Evolutionary conservation across 2,888 invertebrate genomes (phyloP).

Genomic region (Aphidius colemani): DNA sequence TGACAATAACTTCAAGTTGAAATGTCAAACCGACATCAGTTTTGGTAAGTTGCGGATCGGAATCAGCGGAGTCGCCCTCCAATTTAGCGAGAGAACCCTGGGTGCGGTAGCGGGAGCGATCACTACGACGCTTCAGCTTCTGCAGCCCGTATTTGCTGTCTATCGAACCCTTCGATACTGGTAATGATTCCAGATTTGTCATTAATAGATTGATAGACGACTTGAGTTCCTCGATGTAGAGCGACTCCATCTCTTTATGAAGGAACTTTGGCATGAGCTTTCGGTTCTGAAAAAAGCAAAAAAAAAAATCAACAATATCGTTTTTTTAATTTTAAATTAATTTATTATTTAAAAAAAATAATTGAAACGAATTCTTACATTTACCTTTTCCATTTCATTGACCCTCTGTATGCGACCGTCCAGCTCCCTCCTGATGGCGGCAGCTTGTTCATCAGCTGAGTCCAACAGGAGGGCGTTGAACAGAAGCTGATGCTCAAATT

Average conservation of each 20-base stretch:
- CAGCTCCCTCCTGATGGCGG: slow-evolving; percentile 96
- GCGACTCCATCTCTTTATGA: slow-evolving; percentile 99
- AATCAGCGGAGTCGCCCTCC: slow-evolving; percentile 94
- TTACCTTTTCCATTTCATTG: slow-evolving; percentile 95
- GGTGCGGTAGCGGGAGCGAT: slow-evolving; percentile 66
- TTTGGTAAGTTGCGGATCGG: slow-evolving; percentile 94
- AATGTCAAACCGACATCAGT: slow-evolving; percentile 97
- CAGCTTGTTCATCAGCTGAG: slow-evolving; percentile 99
- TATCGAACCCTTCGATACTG: slow-evolving; percentile 96
- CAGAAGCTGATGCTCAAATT: slow-evolving; percentile 98
- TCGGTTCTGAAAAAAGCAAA: slow-evolving; percentile 75
- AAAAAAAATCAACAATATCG: slow-evolving; percentile 1
- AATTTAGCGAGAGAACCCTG: slow-evolving; percentile 91
- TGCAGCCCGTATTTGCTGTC: slow-evolving; percentile 97
- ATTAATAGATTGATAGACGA: slow-evolving; percentile 97
- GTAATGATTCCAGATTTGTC: slow-evolving; percentile 98
- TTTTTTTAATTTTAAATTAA: not conserved
- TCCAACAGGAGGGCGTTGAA: slow-evolving; percentile 99
- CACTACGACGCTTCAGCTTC: slow-evolving; percentile 84
- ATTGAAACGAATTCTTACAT: slow-evolving; percentile 24
- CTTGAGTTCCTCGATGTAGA: slow-evolving; percentile 98
- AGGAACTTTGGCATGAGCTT: slow-evolving; percentile 99
- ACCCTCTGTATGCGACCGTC: slow-evolving; percentile 97
- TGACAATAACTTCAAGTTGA: slow-evolving; percentile 95
- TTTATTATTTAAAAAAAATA: not conserved